Evolutionary conservation across 2,888 invertebrate species (phyloP).

Genomic region (Tetragonisca angustula): DNA sequence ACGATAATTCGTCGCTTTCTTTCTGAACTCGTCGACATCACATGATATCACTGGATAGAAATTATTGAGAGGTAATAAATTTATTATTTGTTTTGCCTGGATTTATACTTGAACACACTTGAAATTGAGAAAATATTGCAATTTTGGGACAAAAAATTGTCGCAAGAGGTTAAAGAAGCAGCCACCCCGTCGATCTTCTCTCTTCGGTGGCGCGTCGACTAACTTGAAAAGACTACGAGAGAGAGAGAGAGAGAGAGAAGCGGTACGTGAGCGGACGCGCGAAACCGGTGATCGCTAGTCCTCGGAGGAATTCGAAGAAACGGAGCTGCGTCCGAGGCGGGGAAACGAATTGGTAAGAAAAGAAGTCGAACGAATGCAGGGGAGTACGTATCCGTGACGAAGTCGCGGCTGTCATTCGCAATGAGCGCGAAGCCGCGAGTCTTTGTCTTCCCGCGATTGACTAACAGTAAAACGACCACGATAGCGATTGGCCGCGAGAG

Average conservation of each 20-base stretch:
- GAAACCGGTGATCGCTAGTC: neutral
- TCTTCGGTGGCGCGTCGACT: neutral
- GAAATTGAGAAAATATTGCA: no score
- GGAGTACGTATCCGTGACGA: constrained; percentile 61
- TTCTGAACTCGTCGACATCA: no score
- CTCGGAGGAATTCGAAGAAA: constrained; percentile 27
- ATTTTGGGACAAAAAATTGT: no score
- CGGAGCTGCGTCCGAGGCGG: constrained; percentile 22
- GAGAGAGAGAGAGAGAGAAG: neutral
- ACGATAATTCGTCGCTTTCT: no score
- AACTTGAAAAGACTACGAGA: neutral
- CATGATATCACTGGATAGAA: no score
- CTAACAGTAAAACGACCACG: constrained; percentile 66
- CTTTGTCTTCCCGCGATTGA: constrained; percentile 50
- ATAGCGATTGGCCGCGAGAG: constrained; percentile 31
- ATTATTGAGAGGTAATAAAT: no score
- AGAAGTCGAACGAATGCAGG: constrained; percentile 51
- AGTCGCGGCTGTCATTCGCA: constrained; percentile 56
- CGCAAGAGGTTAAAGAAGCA: neutral
- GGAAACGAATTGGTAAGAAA: constrained; percentile 41
- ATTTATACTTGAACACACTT: no score
- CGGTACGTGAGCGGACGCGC: constrained; percentile 16
- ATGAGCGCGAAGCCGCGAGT: constrained; percentile 39
- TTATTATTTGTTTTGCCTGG: no score
- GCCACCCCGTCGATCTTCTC: neutral